Evolutionary conservation across 2,113 vertebrate species (phyloP).

Genomic region (Ictidomys tridecemlineatus): DNA sequence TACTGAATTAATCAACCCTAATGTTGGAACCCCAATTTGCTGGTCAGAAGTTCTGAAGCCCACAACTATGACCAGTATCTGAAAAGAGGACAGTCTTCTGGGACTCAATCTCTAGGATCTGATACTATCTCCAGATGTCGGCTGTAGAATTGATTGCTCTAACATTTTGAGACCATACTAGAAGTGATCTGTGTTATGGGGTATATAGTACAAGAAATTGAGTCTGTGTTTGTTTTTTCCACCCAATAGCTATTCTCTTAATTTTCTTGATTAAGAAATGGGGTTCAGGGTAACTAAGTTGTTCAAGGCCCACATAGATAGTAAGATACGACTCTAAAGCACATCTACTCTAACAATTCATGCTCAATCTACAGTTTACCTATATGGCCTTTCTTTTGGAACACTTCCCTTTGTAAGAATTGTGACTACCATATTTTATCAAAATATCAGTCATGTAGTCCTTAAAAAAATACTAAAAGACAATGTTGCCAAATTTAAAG

Average conservation of each 20-base stretch:
- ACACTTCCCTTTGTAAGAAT: background rate
- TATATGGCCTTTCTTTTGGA: background rate
- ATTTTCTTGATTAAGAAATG: slow-evolving; percentile 11
- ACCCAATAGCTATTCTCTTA: background rate
- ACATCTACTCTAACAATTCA: background rate
- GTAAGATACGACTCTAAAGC: background rate
- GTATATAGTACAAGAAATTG: background rate
- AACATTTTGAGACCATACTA: too few relatives aligned
- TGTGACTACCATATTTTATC: background rate
- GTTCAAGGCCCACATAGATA: background rate
- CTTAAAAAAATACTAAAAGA: background rate
- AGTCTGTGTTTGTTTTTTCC: background rate
- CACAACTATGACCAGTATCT: background rate
- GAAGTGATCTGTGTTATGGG: background rate
- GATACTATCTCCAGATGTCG: background rate
- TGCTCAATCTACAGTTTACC: background rate
- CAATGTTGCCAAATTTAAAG: background rate
- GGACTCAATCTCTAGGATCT: background rate
- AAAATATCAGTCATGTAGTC: background rate
- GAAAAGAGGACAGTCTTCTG: background rate
- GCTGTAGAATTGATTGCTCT: background rate
- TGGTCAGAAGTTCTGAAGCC: background rate
- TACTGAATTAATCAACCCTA: background rate
- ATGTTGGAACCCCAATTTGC: background rate
- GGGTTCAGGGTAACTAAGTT: background rate